phyloP scores from a whole-genome alignment of 2,113 vertebrate species.

The Columbina picui region DNA sequence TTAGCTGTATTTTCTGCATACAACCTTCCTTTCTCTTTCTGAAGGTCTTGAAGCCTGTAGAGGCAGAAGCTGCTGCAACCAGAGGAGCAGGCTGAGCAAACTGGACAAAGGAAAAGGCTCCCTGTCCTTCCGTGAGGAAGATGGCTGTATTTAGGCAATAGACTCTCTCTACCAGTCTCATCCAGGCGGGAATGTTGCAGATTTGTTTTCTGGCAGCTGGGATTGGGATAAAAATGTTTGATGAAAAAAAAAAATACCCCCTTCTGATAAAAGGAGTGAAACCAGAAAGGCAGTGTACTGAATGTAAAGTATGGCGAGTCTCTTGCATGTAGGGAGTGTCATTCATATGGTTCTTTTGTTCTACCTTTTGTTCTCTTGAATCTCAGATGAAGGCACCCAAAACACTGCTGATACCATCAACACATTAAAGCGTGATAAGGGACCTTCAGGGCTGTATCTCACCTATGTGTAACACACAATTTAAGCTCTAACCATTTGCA shows the following conservation, averaged over 20 bases:
- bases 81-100: neutral
- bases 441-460: conserved; percentile 20
- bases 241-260: neutral
- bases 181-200: neutral
- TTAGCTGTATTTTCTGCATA: neutral
- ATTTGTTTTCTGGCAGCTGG: neutral
- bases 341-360: neutral
- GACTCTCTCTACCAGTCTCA: neutral
- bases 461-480: neutral
- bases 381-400: neutral
- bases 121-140: neutral
- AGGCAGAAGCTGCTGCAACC: neutral
- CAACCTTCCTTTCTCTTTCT: neutral
- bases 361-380: neutral
- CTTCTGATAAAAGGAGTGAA: neutral
- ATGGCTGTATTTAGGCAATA: neutral
- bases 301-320: neutral
- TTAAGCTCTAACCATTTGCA: neutral
- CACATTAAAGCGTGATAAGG: neutral
- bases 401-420: neutral
- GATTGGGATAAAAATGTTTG: neutral
- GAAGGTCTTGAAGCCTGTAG: neutral
- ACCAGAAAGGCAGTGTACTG: neutral
- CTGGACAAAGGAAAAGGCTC: neutral
- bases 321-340: neutral